Percentiles rank a stretch among this genome's conserved stretches.
These are phyloP conservation scores for Scomber colias DNA, from an alignment of 2,113 vertebrate species.

Conservation along the genomic window DNA sequence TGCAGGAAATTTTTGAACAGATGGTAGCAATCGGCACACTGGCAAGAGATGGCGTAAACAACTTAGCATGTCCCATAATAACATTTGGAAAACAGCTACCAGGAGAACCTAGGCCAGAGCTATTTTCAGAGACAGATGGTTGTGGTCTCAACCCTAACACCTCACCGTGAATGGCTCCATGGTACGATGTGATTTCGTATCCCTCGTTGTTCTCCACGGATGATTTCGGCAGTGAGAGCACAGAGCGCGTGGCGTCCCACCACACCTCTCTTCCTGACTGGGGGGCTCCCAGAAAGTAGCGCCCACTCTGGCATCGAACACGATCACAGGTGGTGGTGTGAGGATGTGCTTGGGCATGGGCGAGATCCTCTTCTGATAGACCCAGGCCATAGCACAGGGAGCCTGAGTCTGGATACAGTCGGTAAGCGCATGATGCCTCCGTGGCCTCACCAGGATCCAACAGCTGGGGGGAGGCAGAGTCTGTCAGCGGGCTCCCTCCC, in stretches of 20 bases:
- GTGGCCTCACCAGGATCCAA: conserved; percentile 90
- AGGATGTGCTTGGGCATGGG: conserved; percentile 84
- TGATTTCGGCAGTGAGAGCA: conserved; percentile 90
- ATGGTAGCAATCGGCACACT: conserved; percentile 81
- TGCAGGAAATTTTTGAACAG: conserved; percentile 81
- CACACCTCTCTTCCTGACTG: conserved; percentile 93
- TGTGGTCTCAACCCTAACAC: conserved; percentile 70
- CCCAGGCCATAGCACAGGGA: conserved; percentile 93
- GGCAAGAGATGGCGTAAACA: conserved; percentile 81
- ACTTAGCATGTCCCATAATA: conserved; percentile 79
- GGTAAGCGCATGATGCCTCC: conserved; percentile 93
- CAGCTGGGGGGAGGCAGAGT: conserved; percentile 94
- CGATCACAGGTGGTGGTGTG: conserved; percentile 90
- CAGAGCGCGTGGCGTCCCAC: conserved; percentile 93
- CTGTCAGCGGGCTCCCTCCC: conserved; percentile 96
- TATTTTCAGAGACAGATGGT: conserved; percentile 80
- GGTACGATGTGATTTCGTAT: conserved; percentile 93
- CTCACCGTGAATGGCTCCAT: conserved; percentile 93
- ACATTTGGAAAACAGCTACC: conserved; percentile 81
- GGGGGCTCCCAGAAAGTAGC: conserved; percentile 94
- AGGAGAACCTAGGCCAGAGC: conserved; percentile 65
- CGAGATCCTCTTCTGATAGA: conserved; percentile 87
- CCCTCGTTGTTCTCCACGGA: conserved; percentile 93
- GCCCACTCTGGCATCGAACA: conserved; percentile 93
- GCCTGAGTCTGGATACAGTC: conserved; percentile 91